Base-by-base conservation (phyloP, 1,140 invertebrate species). In the Cherax destructor region DNA sequence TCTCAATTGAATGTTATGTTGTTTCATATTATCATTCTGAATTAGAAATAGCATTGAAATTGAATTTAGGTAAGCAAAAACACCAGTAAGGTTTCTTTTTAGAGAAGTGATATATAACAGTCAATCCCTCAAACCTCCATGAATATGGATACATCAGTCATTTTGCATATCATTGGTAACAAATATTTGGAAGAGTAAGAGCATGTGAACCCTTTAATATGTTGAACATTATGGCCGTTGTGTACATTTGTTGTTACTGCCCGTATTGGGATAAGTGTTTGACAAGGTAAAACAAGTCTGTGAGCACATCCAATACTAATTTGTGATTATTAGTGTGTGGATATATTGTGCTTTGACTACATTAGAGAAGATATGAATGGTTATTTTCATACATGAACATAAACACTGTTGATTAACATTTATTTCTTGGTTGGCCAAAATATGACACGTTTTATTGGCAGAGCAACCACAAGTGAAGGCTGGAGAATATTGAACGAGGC, bases 391-490 rank as follows among this genome's bases (percentile, higher is more conserved):
- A 47, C n/a, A 21, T 78, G 21, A 47, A 18, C 24, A 50, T 50
- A 21, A 50, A 49, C 0, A 78, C 49, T 24, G 41, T 49, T 69
- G 65, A 18, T 21, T 69, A 69, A 69, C 65, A 6, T 69, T 5
- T 69, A 69, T 6, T 6, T 30, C 69, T 74, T 74, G 69, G 69
- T 74, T 74, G 24, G 69, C 69, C 69, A 74, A 74, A 30, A 9
- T 74, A 30, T 30, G n/a, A 21, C 30, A 11, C 69, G 9, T 74
- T 10, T 30, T 24, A n/a, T 74, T 74, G 24, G 24, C 69, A 74
- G 69, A 74, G 30, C 69, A 74, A 74, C n/a, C 24, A 74, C 69
- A 74, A 74, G 11, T 74, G n/a, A 74, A 74, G 69, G 69, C 69
- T 74, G 7, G 24, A 21, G 69, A 74, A 74, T 24, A 10, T 30